These are phyloP conservation scores for Torymus tubicola DNA, from an alignment of 2,888 invertebrate genomes.

Conservation along the genomic window DNA sequence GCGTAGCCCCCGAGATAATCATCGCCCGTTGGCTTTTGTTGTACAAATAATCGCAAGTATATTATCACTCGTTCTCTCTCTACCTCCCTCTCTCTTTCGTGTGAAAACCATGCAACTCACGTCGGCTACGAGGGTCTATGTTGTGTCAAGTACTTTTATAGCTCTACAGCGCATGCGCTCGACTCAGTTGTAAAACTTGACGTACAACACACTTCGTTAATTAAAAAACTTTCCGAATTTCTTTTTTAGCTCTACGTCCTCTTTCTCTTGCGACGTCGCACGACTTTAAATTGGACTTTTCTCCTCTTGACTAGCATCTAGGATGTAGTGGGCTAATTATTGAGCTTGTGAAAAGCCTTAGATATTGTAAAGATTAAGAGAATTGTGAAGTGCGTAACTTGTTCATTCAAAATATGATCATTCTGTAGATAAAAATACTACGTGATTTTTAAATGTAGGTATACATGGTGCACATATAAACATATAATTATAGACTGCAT, in stretches of 20 bases:
- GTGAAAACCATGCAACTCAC: slow-evolving; percentile 21
- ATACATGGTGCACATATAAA: too few species aligned
- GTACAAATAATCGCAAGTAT: slow-evolving; percentile 29
- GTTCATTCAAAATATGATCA: too few species aligned
- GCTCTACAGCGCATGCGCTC: background rate
- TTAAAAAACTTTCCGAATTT: slow-evolving; percentile 39
- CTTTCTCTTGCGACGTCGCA: background rate
- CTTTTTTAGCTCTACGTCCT: background rate
- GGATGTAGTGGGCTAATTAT: too few species aligned
- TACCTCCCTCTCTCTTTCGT: background rate
- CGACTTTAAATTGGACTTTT: slow-evolving; percentile 13
- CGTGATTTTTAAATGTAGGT: too few species aligned
- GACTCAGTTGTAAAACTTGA: slow-evolving; percentile 9
- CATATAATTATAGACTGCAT: too few species aligned
- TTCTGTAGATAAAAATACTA: too few species aligned
- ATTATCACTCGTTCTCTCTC: background rate
- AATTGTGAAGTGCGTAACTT: too few species aligned
- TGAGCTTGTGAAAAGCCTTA: too few species aligned
- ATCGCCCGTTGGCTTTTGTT: slow-evolving; percentile 15
- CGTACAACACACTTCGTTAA: slow-evolving; percentile 19
- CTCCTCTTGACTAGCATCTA: too few species aligned
- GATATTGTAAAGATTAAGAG: too few species aligned
- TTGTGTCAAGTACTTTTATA: background rate
- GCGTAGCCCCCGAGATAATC: slow-evolving; percentile 29
- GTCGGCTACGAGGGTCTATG: background rate